Conservation (phyloP, 2,888 invertebrate genomes). For the Diarsia brunnea region DNA sequence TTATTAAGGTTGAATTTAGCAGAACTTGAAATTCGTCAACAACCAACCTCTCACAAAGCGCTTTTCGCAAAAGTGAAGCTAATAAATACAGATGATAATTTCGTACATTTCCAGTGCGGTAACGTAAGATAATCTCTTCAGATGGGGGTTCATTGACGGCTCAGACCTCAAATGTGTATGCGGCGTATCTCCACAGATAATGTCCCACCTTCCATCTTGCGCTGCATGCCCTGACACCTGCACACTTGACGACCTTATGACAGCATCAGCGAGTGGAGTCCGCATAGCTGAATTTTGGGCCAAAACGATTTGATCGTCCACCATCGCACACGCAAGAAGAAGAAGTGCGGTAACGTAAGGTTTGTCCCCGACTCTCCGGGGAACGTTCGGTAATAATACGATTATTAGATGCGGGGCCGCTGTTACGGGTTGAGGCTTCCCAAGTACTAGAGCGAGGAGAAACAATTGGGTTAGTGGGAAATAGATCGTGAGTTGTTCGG, state of each 20-base stretch:
- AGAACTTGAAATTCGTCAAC: neutral
- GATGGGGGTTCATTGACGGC: too few relatives aligned
- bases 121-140: conserved; percentile 26
- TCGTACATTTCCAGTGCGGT: conserved; percentile 22
- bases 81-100: conserved; percentile 54
- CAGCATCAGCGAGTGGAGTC: too few relatives aligned
- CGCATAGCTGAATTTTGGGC: too few relatives aligned
- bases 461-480: conserved; percentile 15
- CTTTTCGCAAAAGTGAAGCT: conserved; percentile 36
- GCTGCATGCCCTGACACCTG: too few relatives aligned
- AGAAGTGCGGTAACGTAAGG: conserved; percentile 28
- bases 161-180: too few relatives aligned
- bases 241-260: too few relatives aligned
- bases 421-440: conserved; percentile 18
- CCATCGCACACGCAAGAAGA: too few relatives aligned
- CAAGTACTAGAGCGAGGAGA: conserved; percentile 21
- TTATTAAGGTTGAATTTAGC: too few relatives aligned
- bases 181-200: too few relatives aligned
- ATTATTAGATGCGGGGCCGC: conserved; percentile 43
- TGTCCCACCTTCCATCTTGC: too few relatives aligned
- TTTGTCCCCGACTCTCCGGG: conserved; percentile 26
- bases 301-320: too few relatives aligned
- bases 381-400: conserved; percentile 55
- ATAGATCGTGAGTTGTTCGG: neutral
- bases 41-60: neutral